Evolutionary conservation across 2,888 invertebrate species (phyloP).

Genomic region (Noctua comes): DNA sequence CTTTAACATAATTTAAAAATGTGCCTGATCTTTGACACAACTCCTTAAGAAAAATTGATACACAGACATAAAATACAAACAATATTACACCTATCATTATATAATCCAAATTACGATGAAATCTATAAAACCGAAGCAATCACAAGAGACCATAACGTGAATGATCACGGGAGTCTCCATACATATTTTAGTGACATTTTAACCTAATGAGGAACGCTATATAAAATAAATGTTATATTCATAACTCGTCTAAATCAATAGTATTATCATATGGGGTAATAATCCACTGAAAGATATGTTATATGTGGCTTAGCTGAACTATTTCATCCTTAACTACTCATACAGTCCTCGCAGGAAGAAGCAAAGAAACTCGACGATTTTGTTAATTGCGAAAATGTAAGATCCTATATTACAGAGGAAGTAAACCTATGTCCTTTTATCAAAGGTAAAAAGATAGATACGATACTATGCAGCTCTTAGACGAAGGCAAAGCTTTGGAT

Average conservation of each 20-base stretch:
- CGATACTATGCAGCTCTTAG: neutral
- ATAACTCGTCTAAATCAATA: conserved; percentile 72
- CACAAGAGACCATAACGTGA: conserved; percentile 52
- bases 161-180: conserved; percentile 60
- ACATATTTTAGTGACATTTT: conserved; percentile 62
- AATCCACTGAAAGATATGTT: conserved; percentile 38
- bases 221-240: conserved; percentile 70
- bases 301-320: neutral
- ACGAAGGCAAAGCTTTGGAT: neutral
- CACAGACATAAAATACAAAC: conserved; percentile 34
- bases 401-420: neutral
- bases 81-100: conserved; percentile 13
- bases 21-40: neutral
- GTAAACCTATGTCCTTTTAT: neutral
- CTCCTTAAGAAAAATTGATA: neutral
- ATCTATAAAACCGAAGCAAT: conserved; percentile 63
- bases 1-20: neutral
- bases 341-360: neutral
- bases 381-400: neutral
- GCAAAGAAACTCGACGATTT: neutral
- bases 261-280: conserved; percentile 64
- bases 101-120: conserved; percentile 55
- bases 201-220: conserved; percentile 69
- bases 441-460: neutral
- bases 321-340: neutral